These are phyloP conservation scores for Caenorhabditis macrosperma DNA, from an alignment of 2,888 invertebrate genomes.

Conservation along the genomic window DNA sequence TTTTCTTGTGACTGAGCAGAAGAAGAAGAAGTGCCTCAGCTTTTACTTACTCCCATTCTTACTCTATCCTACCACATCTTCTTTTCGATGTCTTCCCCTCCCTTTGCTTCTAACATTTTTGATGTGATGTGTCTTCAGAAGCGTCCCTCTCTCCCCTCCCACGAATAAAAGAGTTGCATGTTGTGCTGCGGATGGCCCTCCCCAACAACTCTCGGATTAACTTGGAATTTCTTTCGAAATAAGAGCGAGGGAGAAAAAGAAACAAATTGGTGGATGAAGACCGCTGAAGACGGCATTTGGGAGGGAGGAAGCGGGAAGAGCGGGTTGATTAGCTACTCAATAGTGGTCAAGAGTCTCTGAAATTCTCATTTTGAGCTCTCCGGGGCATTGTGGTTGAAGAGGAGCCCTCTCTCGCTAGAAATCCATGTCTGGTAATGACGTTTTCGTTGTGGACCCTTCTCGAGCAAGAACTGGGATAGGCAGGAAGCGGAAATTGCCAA, in stretches of 20 bases:
- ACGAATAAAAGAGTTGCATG: slow-evolving; percentile 45
- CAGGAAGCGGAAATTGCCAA: too few species aligned
- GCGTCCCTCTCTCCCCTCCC: neutral
- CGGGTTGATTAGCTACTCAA: slow-evolving; percentile 54
- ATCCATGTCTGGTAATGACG: too few species aligned
- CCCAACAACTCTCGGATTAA: slow-evolving; percentile 29
- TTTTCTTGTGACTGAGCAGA: slow-evolving; percentile 36
- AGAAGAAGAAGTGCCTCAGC: neutral
- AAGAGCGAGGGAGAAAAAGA: neutral
- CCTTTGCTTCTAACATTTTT: slow-evolving; percentile 36
- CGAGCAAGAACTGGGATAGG: too few species aligned
- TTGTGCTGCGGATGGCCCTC: neutral
- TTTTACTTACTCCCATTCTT: slow-evolving; percentile 29
- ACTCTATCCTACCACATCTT: slow-evolving; percentile 50
- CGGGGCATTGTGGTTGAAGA: too few species aligned
- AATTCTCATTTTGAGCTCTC: slow-evolving; percentile 35
- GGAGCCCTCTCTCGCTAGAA: too few species aligned
- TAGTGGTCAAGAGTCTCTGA: slow-evolving; percentile 56
- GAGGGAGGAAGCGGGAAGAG: slow-evolving; percentile 4
- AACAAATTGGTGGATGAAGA: neutral
- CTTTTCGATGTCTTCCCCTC: slow-evolving; percentile 8
- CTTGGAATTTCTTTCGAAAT: too few species aligned
- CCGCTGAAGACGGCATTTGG: slow-evolving; percentile 2
- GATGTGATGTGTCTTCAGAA: slow-evolving; percentile 47
- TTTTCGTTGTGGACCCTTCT: too few species aligned